Base-by-base conservation (phyloP, 2,888 invertebrate species). In the Drosophila demipolita region DNA sequence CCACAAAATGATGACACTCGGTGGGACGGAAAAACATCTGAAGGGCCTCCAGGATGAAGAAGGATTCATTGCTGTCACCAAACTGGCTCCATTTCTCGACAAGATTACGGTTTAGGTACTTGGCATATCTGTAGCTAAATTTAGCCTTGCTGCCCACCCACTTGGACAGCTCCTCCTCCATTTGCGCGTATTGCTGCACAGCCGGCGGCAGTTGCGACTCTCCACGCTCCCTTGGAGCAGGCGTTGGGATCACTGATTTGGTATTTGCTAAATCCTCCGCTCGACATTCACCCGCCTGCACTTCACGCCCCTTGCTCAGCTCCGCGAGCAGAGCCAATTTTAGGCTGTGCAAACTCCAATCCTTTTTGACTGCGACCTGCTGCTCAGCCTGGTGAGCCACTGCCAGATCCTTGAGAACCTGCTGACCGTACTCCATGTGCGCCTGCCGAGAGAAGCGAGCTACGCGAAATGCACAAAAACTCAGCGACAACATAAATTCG, bases 401-500 rank as follows among this genome's bases (percentile, higher is more conserved):
- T 4, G 32, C 20, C n/a, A 78, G 11, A 0, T 59, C 33, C 8
- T 42, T 33, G 2, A 79, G 15, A 3, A 75, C 20, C 0, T 7
- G 2, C 1, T 15, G 20, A 0, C 65, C 17, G 0, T 23, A n/a
- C 3, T n/a, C 6, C 35, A 59, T 45, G 11, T 50, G 64, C 0
- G 52, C 50, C 0, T n/a, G 8, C 1, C 29, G 11, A n/a, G 71
- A n/a, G 1, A 52, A 38, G 8, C 54, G 67, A 0, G 67, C 57
- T 1, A 52, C 11, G 3, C 57, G 60, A 33, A 83, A 83, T 0
- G 75, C 67, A 1, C 60, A 40, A 50, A 23, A 78, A 36, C 72
- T 82, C 0, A 80, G 82, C 0, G 63, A 72, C 0, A 83, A 68
- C 75, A 83, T 23, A 36, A 83, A 82, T 3, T 82, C 82, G 0